A percentile compares a stretch with the other conserved stretches of the same genome.
phyloP scores from a whole-genome alignment of 2,888 invertebrate species.

The Erebia palarica region DNA sequence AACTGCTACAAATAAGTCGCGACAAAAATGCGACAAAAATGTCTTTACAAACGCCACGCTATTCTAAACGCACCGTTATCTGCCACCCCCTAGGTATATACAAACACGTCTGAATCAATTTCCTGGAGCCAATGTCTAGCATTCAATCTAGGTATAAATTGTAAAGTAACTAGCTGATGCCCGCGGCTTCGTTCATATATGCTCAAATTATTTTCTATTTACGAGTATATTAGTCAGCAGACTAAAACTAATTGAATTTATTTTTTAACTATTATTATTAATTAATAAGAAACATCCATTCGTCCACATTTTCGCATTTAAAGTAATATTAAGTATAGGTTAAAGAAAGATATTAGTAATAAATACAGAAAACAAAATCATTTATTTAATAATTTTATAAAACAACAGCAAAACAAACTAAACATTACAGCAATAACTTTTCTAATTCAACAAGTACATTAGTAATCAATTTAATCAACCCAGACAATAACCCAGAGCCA shows the following conservation, averaged over 20 bases:
- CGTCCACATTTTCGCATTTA: too few species aligned
- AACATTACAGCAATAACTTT: conserved; percentile 53
- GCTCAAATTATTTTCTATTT: too few species aligned
- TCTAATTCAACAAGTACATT: conserved; percentile 68
- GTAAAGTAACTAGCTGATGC: neutral
- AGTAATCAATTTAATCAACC: conserved; percentile 67
- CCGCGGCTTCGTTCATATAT: too few species aligned
- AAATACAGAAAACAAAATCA: conserved; percentile 7
- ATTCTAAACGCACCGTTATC: neutral
- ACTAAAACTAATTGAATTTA: too few species aligned
- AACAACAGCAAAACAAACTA: conserved; percentile 34
- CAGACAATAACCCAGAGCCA: conserved; percentile 61
- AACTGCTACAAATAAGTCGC: too few species aligned
- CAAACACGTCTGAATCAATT: conserved; percentile 9
- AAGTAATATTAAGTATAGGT: too few species aligned
- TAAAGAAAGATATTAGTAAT: too few species aligned
- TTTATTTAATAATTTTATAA: conserved; percentile 37
- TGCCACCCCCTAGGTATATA: neutral
- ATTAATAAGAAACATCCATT: too few species aligned
- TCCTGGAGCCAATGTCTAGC: neutral
- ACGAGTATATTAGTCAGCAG: too few species aligned
- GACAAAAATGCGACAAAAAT: neutral
- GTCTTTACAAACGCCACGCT: neutral
- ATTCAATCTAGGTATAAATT: conserved; percentile 8
- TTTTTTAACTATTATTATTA: too few species aligned